phyloP scores from a whole-genome alignment of 1,140 invertebrate genomes.

The Cotesia vestalis region DNA sequence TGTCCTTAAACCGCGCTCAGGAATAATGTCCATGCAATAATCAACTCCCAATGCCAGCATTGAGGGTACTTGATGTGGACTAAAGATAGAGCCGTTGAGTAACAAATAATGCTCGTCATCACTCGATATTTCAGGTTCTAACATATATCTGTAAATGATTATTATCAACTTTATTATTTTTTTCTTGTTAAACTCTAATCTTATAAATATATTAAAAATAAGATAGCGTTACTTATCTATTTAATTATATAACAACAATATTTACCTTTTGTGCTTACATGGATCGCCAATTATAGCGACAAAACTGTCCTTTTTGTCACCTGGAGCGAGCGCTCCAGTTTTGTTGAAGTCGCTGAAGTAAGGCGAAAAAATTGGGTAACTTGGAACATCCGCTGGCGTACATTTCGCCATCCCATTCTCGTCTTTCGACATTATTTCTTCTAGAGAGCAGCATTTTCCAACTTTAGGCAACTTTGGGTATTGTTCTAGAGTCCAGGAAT shows the following conservation, averaged over 20 bases:
- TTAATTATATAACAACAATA: constrained; percentile 2
- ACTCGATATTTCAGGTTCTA: constrained; percentile 64
- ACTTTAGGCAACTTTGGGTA: constrained; percentile 50
- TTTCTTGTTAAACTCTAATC: not conserved
- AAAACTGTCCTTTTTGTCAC: constrained; percentile 63
- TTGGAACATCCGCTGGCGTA: not conserved
- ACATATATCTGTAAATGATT: constrained; percentile 61
- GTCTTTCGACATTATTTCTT: constrained; percentile 47
- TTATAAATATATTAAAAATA: not conserved
- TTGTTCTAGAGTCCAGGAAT: constrained; percentile 21
- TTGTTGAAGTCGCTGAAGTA: constrained; percentile 67
- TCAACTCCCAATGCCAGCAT: constrained; percentile 65
- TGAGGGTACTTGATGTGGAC: constrained; percentile 59
- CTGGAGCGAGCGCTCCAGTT: constrained; percentile 61
- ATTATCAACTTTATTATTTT: not conserved
- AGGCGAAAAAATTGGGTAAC: constrained; percentile 49
- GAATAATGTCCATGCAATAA: constrained; percentile 66
- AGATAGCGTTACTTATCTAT: constrained; percentile 9
- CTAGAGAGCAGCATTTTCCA: constrained; percentile 55
- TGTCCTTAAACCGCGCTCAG: constrained; percentile 55
- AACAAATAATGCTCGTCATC: constrained; percentile 69
- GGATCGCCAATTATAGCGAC: constrained; percentile 68
- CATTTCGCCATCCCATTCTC: constrained; percentile 39
- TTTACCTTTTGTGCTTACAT: constrained; percentile 66
- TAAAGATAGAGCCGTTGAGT: constrained; percentile 69